Evolutionary conservation across 1,140 invertebrate species (phyloP).

Genomic region (Orchesella cincta): DNA sequence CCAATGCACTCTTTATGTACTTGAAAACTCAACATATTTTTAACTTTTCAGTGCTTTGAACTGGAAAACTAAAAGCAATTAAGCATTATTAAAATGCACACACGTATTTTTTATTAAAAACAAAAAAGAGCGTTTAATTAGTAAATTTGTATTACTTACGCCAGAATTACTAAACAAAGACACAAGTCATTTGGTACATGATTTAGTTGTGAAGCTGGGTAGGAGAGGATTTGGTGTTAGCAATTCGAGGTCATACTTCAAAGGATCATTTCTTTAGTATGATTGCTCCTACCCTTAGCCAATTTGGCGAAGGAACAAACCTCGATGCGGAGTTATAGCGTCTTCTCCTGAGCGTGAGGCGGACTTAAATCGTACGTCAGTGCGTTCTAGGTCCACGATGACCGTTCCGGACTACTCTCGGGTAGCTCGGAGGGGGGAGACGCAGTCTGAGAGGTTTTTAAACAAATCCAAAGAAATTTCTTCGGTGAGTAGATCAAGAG

Average conservation of each 20-base stretch:
- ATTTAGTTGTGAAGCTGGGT: too few species aligned
- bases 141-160: too few species aligned
- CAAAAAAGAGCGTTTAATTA: too few species aligned
- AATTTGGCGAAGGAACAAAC: slow-evolving; percentile 22
- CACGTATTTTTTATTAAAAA: too few species aligned
- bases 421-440: not conserved
- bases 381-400: slow-evolving; percentile 1
- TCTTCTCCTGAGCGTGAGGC: slow-evolving; percentile 21
- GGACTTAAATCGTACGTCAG: slow-evolving; percentile 7
- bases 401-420: not conserved
- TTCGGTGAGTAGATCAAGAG: too few species aligned
- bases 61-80: too few species aligned
- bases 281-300: slow-evolving; percentile 2
- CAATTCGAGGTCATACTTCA: slow-evolving; percentile 25
- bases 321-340: slow-evolving; percentile 18
- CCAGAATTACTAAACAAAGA: too few species aligned
- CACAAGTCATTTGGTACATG: too few species aligned
- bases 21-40: too few species aligned
- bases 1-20: too few species aligned
- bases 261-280: slow-evolving; percentile 30
- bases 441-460: slow-evolving; percentile 19
- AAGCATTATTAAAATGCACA: too few species aligned
- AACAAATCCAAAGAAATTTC: slow-evolving; percentile 9
- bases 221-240: not conserved
- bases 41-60: too few species aligned